Conservation (phyloP, 2,888 invertebrate species). For the Tanypteryx hageni region DNA sequence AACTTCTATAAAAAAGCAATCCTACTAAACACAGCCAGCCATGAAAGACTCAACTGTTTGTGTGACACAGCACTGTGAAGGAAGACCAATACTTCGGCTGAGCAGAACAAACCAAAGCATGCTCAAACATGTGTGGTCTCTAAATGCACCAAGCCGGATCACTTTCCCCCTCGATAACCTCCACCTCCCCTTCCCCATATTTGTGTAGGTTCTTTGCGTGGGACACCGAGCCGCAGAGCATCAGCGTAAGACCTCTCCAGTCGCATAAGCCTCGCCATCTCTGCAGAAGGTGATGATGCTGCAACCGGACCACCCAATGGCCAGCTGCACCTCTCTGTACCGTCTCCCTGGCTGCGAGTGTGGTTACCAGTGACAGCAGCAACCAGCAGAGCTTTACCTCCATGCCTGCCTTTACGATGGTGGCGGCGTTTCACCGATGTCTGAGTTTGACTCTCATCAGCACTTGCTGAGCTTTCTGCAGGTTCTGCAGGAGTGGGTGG, state of each 20-base stretch:
- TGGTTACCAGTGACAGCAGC: conserved; percentile 51
- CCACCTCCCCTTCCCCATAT: conserved; percentile 36
- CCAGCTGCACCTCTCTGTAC: conserved; percentile 44
- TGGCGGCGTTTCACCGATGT: conserved; percentile 43
- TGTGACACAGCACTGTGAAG: conserved; percentile 37
- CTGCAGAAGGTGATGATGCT: conserved; percentile 79
- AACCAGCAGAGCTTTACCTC: conserved; percentile 41
- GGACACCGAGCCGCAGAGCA: conserved; percentile 77
- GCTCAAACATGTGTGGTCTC: conserved; percentile 47
- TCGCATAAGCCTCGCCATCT: conserved; percentile 87
- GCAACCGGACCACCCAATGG: conserved; percentile 73
- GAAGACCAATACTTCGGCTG: conserved; percentile 48
- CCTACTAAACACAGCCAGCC: conserved; percentile 23
- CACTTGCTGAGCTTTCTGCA: conserved; percentile 75
- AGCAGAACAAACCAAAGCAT: background rate
- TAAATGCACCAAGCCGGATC: conserved; percentile 46
- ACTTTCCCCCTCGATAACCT: conserved; percentile 44
- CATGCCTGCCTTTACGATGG: conserved; percentile 35
- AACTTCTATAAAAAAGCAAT: background rate
- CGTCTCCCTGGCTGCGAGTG: conserved; percentile 2
- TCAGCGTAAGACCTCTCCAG: conserved; percentile 92
- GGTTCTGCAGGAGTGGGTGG: background rate
- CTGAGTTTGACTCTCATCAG: conserved; percentile 68
- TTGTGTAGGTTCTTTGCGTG: conserved; percentile 64
- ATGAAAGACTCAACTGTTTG: conserved; percentile 38